Base-by-base conservation (phyloP, 2,113 vertebrate genomes). In the Haplotaxodon microlepis region DNA sequence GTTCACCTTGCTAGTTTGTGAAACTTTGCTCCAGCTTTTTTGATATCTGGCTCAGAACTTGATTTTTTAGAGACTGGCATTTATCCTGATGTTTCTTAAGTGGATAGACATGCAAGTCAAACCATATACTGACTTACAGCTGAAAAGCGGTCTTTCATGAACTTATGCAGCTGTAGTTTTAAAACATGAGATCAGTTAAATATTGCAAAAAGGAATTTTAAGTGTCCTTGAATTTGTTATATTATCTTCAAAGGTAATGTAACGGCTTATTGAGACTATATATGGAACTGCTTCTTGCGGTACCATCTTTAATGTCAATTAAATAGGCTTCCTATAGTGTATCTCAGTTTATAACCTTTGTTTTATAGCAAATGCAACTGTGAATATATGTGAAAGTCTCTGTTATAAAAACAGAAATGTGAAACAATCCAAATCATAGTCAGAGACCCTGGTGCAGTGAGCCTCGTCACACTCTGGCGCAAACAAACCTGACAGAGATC, bases 121-220 rank as follows among this genome's bases (percentile, higher is more conserved):
- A 71, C 66, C n/a, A 24, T 66, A n/a, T 66, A 66, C 61, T 36
- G 61, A 66, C 61, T 66, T 36, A 66, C 61, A 66, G 31, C 12
- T 71, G n/a, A 42, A 42, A 42, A 40, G 2, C 2, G 0, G n/a
- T 42, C 36, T 40, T 71, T 71, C 66, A 24, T 71, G 11, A 71
- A 40, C 66, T 71, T 42, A 40, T 42, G 66, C 12, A 71, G 66
- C 66, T 4, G 36, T 71, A 71, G 66, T 71, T 71, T 71, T 71
- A 42, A 42, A 71, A 71, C 66, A 71, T 42, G 36, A 71, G n/a
- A 7, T 16, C 38, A 71, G n/a, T 71, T 3, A 71, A 71, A 71
- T 71, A 42, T 71, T 42, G 38, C 38, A 71, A 16, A 66, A 36
- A 8, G 17, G 3, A 36, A 36, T 66, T 66, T 66, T 66, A 66